Percentiles rank a stretch among this genome's conserved stretches.
phyloP scores from a whole-genome alignment of 2,797 vertebrate species.

The Periparus ater region DNA sequence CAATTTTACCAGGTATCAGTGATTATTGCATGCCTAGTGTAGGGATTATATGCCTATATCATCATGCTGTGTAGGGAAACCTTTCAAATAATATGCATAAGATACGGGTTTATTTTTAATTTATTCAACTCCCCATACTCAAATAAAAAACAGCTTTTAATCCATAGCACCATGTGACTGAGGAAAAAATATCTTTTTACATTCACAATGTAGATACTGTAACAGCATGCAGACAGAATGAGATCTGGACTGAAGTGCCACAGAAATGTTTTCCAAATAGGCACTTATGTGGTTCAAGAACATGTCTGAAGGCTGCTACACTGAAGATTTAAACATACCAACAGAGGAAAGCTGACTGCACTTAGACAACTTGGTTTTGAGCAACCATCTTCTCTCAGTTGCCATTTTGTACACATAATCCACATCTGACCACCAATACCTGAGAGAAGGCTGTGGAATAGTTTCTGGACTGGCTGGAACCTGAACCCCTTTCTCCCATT shows the following conservation, averaged over 20 bases:
- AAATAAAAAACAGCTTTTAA: background rate
- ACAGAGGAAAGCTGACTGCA: background rate
- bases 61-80: background rate
- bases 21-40: background rate
- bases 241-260: background rate
- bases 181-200: background rate
- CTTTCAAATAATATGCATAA: background rate
- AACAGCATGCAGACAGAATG: background rate
- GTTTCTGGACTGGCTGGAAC: conserved; percentile 92
- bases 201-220: background rate
- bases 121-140: background rate
- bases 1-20: background rate
- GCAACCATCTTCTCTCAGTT: background rate
- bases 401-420: background rate
- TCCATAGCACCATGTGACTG: background rate
- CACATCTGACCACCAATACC: conserved; percentile 68
- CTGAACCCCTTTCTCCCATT: conserved; percentile 99
- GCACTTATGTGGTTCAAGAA: background rate
- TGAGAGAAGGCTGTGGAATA: conserved; percentile 90
- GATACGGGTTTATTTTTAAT: background rate
- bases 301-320: background rate
- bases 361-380: background rate
- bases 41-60: background rate
- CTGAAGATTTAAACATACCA: background rate
- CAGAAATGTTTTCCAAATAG: background rate